Conservation (phyloP, 2,113 vertebrate species). For the Lycaon pictus region DNA sequence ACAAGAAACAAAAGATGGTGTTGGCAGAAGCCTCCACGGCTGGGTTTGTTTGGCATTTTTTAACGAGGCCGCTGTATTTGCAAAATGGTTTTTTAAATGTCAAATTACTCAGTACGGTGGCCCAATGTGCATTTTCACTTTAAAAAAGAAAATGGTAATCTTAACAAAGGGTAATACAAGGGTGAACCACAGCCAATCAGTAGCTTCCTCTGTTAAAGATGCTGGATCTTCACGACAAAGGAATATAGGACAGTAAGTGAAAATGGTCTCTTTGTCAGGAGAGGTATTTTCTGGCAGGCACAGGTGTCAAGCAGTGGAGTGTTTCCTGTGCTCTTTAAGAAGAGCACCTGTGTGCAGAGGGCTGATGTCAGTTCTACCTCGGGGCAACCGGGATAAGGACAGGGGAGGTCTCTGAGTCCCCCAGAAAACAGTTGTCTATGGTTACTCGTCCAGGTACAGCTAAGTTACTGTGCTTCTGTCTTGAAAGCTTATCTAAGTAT, state of each 20-base stretch:
- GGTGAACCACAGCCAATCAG: not conserved
- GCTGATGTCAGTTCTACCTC: not conserved
- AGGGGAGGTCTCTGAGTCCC: not conserved
- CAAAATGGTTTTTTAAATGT: not conserved
- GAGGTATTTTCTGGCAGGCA: not conserved
- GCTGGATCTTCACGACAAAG: not conserved
- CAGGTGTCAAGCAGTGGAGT: not conserved
- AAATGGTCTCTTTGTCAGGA: not conserved
- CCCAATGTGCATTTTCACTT: constrained; percentile 38
- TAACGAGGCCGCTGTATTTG: not conserved
- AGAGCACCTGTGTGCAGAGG: not conserved
- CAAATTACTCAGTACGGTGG: not conserved
- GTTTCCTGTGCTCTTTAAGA: not conserved
- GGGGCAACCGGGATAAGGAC: not conserved
- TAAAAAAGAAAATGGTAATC: constrained; percentile 17
- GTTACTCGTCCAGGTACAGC: not conserved
- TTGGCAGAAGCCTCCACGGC: not conserved
- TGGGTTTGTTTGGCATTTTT: not conserved
- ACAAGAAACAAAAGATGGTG: constrained; percentile 63
- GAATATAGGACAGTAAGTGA: not conserved
- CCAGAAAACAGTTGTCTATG: not conserved
- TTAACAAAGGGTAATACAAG: not conserved
- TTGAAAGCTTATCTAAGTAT: not conserved
- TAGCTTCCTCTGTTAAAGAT: constrained; percentile 30
- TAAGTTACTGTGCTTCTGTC: rapidly evolving